Conservation (phyloP, 2,113 vertebrate genomes). For the Archilochus colubris region DNA sequence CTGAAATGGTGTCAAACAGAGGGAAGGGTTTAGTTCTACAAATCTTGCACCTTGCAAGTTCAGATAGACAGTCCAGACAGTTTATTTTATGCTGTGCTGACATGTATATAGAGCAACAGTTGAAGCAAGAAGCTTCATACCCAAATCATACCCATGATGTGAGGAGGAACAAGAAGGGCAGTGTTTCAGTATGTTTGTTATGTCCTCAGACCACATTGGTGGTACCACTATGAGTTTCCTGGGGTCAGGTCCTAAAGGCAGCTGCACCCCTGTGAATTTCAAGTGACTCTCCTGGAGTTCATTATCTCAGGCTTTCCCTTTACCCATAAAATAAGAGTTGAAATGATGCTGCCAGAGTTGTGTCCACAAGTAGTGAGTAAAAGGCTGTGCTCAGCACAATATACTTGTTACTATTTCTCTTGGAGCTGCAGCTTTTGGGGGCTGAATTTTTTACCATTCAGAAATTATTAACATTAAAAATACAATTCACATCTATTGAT, state of each 20-base stretch:
- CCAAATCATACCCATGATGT: neutral
- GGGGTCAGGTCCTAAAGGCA: neutral
- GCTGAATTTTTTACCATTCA: neutral
- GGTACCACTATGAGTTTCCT: neutral
- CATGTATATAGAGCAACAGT: neutral
- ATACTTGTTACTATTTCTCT: neutral
- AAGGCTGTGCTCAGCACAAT: neutral
- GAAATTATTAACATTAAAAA: neutral
- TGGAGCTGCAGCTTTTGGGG: neutral
- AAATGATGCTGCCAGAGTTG: neutral
- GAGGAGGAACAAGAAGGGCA: neutral
- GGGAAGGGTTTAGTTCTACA: neutral
- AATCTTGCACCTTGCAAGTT: neutral
- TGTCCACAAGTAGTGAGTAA: neutral
- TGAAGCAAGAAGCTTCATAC: neutral
- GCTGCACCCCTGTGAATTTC: neutral
- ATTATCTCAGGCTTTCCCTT: neutral
- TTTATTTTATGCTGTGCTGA: neutral
- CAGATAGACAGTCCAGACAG: neutral
- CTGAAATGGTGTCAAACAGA: neutral
- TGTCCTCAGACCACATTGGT: neutral
- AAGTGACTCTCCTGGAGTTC: neutral
- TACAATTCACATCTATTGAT: neutral
- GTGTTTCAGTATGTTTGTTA: neutral
- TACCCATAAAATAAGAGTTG: rapidly evolving